These are phyloP conservation scores for Microvelia longipes DNA, from an alignment of 1,140 invertebrate species.

Conservation along the genomic window DNA sequence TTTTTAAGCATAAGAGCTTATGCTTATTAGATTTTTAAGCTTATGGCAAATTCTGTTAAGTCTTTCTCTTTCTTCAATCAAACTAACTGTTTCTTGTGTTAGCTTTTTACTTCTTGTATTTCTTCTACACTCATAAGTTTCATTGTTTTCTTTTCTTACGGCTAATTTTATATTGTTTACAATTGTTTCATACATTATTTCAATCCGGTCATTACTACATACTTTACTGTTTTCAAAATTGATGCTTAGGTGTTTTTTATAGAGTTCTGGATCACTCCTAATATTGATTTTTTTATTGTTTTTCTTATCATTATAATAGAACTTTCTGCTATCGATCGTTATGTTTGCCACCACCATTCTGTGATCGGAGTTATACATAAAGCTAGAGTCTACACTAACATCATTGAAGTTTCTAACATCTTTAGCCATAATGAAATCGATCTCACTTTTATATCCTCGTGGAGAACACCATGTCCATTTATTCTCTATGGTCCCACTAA, in stretches of 20 bases:
- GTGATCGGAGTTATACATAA: neutral
- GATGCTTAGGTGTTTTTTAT: neutral
- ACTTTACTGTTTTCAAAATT: neutral
- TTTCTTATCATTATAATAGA: neutral
- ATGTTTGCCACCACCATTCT: neutral
- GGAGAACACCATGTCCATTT: conserved; percentile 1
- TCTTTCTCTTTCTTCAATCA: neutral
- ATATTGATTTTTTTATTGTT: neutral
- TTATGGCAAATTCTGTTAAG: neutral
- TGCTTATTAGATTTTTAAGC: neutral
- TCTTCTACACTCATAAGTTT: neutral
- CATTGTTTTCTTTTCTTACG: neutral
- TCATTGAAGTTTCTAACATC: neutral
- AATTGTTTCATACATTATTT: neutral
- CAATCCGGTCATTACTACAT: neutral
- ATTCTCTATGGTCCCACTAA: neutral
- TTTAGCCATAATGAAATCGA: neutral
- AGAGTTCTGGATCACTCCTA: neutral
- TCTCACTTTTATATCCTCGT: neutral
- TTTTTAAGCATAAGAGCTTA: too few relatives aligned
- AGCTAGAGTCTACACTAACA: neutral
- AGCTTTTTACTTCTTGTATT: neutral
- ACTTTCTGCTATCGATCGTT: neutral
- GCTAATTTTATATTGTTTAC: neutral
- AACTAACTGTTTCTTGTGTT: neutral